Evolutionary conservation across 2,888 invertebrate species (phyloP), one percentile per base, ranked within the genome.

Genomic region (Dynastes maya): DNA sequence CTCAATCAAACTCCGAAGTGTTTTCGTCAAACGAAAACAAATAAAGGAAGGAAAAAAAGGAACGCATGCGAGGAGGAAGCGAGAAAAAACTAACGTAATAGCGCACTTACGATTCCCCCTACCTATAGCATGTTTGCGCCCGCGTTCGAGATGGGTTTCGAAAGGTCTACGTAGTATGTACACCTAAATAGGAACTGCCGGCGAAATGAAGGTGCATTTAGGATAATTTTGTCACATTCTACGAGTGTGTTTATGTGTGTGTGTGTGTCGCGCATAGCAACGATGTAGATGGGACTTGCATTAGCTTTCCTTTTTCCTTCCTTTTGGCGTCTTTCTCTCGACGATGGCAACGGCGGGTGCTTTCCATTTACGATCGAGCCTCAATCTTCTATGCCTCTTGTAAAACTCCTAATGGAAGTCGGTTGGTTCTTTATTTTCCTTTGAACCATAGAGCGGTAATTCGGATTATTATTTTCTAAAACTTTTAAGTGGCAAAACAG

Each of bases 1-100:
- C 72, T 74, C 72, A 74, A 74, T 74, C 72, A 74, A 74, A 74
- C 72, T 74, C 72, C 72, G 45, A 61, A 74, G 72, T 74, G 72
- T 74, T 74, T 45, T 40, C 61, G 61, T 61, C 61, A 61, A 74
- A 61, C 40, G 13, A 45, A 61, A 61, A 61, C 61, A 61, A 74
- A 74, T 61, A 61, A 61, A 61, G 22, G 61, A 45, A 37, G 1
- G 16, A 9, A 49, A 61, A 68, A 11, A 68, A 2, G 67, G 9
- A 68, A 74, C 49, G 51, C 49, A 29, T 27, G 29, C 27, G 6
- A 29, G 27, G 13, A 32, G 8, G 29, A 32, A 61, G 29, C 22
- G 63, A 63, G 63, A 51, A 51, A 51, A 45, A 74, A 29, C 72
- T 63, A 74, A 61, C 72, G 61, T 74, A 61, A 61, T 40, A 40